Base-by-base conservation (phyloP, 2,113 vertebrate genomes). In the Periophthalmodon schlosseri region DNA sequence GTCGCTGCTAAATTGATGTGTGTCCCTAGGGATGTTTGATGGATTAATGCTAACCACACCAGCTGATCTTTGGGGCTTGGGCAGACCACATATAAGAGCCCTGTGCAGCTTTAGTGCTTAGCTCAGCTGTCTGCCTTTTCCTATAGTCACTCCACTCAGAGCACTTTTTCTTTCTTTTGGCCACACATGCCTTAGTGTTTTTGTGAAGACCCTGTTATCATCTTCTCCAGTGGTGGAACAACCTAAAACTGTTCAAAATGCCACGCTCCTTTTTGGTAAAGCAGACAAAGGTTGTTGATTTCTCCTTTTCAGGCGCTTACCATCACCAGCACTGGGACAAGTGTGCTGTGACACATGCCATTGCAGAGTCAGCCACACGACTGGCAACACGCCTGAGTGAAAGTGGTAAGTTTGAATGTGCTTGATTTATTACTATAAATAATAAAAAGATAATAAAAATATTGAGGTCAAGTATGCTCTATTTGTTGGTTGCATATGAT, bases 31-130 rank as follows among this genome's bases (percentile, higher is more conserved):
- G 90, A 89, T 89, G 83, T 89, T 90, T 90, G 90, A 91, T 90
- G 90, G 90, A 90, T 91, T 90, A 91, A 88, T 86, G 87, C 87
- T 88, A 87, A 88, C 86, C 87, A 86, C 90, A 86, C 88, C 90
- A 90, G 87, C 90, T 91, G 90, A 91, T 91, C 87, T 88, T 87
- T 84, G 86, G 84, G 88, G 84, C 83, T 86, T 54, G 70, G 57
- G 67, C 81, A 79, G 71, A 76, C 85, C 81, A 75, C 74, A 87
- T 90, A 89, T 89, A 91, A 90, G 87, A 87, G 80, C 70, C 83
- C 18, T 65, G 9, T 84, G 87, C 82, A 85, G 80, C 18, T 85
- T 23, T 63, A 86, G 70, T 91, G 90, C 88, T 91, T 86, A 91
- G 88, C 87, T 91, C 88, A 90, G 88, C 88, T 84, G 34, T 65